A percentile compares a stretch with the other conserved stretches of the same genome.
phyloP scores from a whole-genome alignment of 1,140 invertebrate genomes.

The Caenorhabditis brenneri region DNA sequence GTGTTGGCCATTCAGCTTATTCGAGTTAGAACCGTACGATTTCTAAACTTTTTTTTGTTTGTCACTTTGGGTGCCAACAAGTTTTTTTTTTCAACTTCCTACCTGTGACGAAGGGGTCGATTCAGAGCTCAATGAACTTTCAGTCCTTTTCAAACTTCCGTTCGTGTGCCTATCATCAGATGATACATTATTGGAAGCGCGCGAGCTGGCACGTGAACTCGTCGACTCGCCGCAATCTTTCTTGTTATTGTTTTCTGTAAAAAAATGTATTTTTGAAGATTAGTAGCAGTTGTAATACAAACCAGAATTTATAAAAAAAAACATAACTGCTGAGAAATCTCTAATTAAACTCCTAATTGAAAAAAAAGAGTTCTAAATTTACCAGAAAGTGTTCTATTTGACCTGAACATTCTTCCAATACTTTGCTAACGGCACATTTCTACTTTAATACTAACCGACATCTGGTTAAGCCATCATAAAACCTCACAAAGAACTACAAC shows the following conservation, averaged over 20 bases:
- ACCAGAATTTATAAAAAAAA: too few species aligned
- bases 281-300: too few species aligned
- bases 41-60: background rate
- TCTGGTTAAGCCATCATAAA: too few species aligned
- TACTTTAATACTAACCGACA: too few species aligned
- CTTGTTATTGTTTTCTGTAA: conserved; percentile 52
- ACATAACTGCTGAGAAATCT: too few species aligned
- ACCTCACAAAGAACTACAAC: too few species aligned
- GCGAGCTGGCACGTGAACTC: conserved; percentile 48
- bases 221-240: conserved; percentile 44
- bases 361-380: too few species aligned
- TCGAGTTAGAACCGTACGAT: conserved; percentile 37
- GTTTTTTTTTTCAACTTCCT: background rate
- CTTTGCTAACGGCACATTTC: too few species aligned
- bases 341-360: too few species aligned
- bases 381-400: too few species aligned
- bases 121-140: conserved; percentile 47
- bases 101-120: conserved; percentile 46
- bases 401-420: too few species aligned
- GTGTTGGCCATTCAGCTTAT: conserved; percentile 49
- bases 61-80: background rate
- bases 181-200: conserved; percentile 39
- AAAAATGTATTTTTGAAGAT: background rate
- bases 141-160: conserved; percentile 44
- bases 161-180: conserved; percentile 42